Evolutionary conservation across 2,113 vertebrate species (phyloP).

Genomic region (Nothobranchius kuhntae): DNA sequence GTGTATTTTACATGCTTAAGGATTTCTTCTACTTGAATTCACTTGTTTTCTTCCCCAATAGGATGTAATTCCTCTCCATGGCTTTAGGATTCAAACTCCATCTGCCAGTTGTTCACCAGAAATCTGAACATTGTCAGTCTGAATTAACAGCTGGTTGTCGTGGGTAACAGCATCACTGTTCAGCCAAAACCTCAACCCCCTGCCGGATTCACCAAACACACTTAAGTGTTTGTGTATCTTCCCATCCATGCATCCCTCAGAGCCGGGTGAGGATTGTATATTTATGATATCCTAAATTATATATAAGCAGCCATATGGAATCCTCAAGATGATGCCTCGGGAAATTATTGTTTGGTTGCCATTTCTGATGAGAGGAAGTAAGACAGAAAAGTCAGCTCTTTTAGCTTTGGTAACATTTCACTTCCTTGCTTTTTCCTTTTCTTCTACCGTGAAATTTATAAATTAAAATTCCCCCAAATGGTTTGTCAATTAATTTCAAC

Average conservation of each 20-base stretch:
- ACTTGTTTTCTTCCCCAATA: constrained; percentile 23
- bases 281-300: constrained; percentile 76
- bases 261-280: constrained; percentile 60
- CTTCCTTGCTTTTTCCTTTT: not conserved
- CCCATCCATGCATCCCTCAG: constrained; percentile 29
- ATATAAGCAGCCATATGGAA: constrained; percentile 71
- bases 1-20: too few relatives aligned
- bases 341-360: constrained; percentile 54
- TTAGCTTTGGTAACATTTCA: not conserved
- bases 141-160: constrained; percentile 66
- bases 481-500: not conserved
- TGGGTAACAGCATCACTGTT: constrained; percentile 40
- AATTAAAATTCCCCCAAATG: not conserved
- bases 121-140: constrained; percentile 60
- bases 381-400: constrained; percentile 3
- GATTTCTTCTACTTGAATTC: constrained; percentile 1
- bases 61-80: constrained; percentile 55
- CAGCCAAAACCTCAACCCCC: constrained; percentile 50
- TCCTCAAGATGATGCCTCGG: constrained; percentile 58
- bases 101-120: constrained; percentile 56
- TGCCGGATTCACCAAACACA: constrained; percentile 54
- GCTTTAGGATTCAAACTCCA: constrained; percentile 49
- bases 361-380: constrained; percentile 20
- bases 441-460: not conserved
- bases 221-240: constrained; percentile 39